phyloP scores from a whole-genome alignment of 2,113 vertebrate genomes.

The human region GRCh38 chr7:40935001-40935500 shows the following conservation, averaged over 20 bases:
- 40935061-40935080: not conserved
- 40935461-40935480: not conserved
- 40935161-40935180: not conserved
- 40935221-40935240: not conserved
- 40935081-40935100: not conserved
- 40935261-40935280: not conserved
- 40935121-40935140: not conserved
- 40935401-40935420: not conserved
- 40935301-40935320: not conserved
- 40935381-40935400: not conserved
- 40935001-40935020: no score
- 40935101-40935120: not conserved
- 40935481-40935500: not conserved
- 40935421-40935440: not conserved
- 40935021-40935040: no score
- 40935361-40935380: no score
- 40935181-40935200: not conserved
- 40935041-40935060: no score
- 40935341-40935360: not conserved
- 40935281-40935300: not conserved
- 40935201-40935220: not conserved
- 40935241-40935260: not conserved
- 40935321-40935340: no score
- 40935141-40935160: not conserved
- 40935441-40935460: not conserved